phyloP scores from a whole-genome alignment of 2,797 vertebrate genomes.

The Trachops cirrhosus region DNA sequence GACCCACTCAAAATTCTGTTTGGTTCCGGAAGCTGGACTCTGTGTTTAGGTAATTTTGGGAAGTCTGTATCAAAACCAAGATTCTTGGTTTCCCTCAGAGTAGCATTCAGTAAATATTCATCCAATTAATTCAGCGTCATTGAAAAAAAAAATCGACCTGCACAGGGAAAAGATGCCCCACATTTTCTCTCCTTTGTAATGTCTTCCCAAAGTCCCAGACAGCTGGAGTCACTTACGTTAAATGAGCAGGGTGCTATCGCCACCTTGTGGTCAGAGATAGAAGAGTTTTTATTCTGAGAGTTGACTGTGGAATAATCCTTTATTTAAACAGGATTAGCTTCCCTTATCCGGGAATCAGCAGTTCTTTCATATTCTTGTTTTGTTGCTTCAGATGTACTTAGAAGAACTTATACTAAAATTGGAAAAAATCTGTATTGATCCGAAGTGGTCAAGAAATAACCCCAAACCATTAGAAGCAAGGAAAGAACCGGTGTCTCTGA shows the following conservation, averaged over 20 bases:
- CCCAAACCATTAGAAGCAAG: not conserved
- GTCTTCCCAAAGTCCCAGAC: not conserved
- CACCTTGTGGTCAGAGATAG: constrained; percentile 63
- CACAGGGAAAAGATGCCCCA: not conserved
- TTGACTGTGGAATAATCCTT: not conserved
- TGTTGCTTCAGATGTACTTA: not conserved
- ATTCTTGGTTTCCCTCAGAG: not conserved
- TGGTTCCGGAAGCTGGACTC: not conserved
- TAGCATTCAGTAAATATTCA: not conserved
- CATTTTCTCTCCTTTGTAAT: not conserved
- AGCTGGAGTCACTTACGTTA: fast-evolving
- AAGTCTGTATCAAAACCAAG: not conserved
- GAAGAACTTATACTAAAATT: not conserved
- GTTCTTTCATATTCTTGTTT: not conserved
- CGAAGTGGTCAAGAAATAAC: not conserved
- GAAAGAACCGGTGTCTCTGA: not conserved
- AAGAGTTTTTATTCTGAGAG: not conserved
- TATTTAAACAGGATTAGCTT: not conserved
- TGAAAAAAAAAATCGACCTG: not conserved
- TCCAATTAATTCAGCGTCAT: not conserved
- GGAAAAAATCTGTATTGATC: not conserved
- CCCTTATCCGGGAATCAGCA: not conserved
- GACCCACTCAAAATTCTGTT: not conserved
- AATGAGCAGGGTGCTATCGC: constrained; percentile 17
- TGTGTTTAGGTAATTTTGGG: not conserved